Evolutionary conservation across 2,888 invertebrate genomes (phyloP).

Genomic region (Iselma pallidipennis): DNA sequence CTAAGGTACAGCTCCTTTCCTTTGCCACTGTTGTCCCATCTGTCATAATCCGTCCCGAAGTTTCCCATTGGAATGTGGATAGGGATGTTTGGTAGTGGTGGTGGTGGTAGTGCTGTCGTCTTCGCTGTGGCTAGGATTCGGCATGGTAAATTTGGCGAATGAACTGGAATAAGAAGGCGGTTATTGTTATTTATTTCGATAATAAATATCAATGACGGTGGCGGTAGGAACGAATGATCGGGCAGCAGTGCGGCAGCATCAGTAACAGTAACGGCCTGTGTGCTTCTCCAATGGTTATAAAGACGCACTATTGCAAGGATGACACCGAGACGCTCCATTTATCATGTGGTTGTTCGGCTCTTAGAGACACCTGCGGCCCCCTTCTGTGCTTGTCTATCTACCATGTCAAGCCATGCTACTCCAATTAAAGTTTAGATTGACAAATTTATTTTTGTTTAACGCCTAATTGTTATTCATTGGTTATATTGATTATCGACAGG

Average conservation of each 20-base stretch:
- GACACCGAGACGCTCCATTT: conserved; percentile 43
- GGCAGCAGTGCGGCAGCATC: conserved; percentile 27
- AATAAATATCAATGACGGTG: conserved; percentile 54
- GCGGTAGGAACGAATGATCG: conserved; percentile 18
- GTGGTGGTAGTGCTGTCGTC: background rate
- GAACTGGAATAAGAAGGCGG: conserved; percentile 51
- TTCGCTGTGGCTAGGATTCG: too few species aligned
- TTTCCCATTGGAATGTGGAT: background rate
- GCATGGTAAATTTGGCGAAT: conserved; percentile 43
- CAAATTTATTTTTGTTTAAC: conserved; percentile 49
- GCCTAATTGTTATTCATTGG: conserved; percentile 39
- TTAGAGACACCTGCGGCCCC: conserved; percentile 43
- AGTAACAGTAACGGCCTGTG: background rate
- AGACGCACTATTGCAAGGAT: conserved; percentile 35
- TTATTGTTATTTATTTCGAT: conserved; percentile 54
- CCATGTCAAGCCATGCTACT: conserved; percentile 36
- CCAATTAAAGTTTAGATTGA: conserved; percentile 53
- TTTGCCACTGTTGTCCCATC: background rate
- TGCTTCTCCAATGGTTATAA: conserved; percentile 15
- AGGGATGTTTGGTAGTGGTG: background rate
- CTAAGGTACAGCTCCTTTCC: background rate
- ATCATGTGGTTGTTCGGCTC: conserved; percentile 38
- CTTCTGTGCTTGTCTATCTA: conserved; percentile 31
- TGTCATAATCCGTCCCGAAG: background rate
- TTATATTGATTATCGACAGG: conserved; percentile 39